These are phyloP conservation scores for Hydropsyche tenuis DNA, from an alignment of 1,140 invertebrate genomes.

Conservation along the genomic window DNA sequence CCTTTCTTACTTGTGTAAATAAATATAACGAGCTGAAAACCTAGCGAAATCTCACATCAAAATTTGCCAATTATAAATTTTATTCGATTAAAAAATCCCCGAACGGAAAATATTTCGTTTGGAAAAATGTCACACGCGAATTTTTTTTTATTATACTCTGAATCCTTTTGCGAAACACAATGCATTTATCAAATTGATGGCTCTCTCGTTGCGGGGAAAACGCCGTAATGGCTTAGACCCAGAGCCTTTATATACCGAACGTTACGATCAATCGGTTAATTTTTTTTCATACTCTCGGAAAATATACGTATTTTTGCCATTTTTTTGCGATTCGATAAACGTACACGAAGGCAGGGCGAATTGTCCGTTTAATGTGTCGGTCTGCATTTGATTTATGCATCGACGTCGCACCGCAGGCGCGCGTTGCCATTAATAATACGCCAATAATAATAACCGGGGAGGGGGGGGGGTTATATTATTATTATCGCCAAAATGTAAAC, in stretches of 20 bases:
- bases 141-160: background rate
- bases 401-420: slow-evolving; percentile 13
- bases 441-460: slow-evolving; percentile 24
- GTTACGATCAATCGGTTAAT: slow-evolving; percentile 21
- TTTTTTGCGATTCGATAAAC: background rate
- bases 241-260: slow-evolving; percentile 5
- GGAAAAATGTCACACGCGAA: background rate
- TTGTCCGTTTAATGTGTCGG: slow-evolving; percentile 28
- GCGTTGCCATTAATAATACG: slow-evolving; percentile 32
- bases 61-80: background rate
- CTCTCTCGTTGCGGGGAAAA: slow-evolving; percentile 19
- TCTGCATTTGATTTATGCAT: slow-evolving; percentile 40
- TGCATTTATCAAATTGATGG: slow-evolving; percentile 31
- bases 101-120: background rate
- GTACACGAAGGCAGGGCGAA: slow-evolving; percentile 1
- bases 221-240: slow-evolving; percentile 15
- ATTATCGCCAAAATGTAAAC: slow-evolving; percentile 37
- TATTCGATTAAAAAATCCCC: background rate
- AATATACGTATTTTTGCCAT: background rate
- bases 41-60: background rate
- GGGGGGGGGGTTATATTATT: slow-evolving; percentile 29
- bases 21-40: background rate
- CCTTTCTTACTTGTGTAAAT: background rate
- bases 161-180: slow-evolving; percentile 19
- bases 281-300: background rate